These are phyloP conservation scores for Nymphalis polychloros DNA, from an alignment of 2,888 invertebrate genomes.

Conservation along the genomic window DNA sequence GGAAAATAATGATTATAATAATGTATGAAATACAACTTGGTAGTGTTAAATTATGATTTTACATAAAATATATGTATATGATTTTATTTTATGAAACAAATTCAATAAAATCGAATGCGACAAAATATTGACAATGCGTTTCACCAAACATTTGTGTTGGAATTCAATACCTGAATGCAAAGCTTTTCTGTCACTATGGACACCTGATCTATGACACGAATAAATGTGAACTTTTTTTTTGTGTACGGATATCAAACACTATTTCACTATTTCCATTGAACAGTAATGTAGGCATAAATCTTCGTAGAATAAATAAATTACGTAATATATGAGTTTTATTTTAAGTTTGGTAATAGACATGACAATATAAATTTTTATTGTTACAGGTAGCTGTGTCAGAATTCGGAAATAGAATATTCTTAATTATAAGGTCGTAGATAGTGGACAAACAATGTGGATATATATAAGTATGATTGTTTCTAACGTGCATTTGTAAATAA, in stretches of 20 bases:
- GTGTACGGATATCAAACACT: neutral
- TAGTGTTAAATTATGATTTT: no score
- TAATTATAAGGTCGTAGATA: slow-evolving; percentile 31
- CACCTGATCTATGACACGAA: neutral
- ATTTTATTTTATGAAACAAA: neutral
- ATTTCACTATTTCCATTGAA: neutral
- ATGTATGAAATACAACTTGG: no score
- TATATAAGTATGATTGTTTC: slow-evolving; percentile 29
- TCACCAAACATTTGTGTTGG: neutral
- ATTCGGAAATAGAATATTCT: slow-evolving; percentile 47
- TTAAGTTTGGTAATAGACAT: neutral
- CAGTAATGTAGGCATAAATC: neutral
- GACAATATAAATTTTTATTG: slow-evolving; percentile 28
- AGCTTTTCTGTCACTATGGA: neutral
- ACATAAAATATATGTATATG: no score
- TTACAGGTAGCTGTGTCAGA: slow-evolving; percentile 65
- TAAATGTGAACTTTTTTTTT: neutral
- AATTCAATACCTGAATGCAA: neutral
- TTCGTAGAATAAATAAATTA: neutral
- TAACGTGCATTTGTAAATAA: slow-evolving; percentile 27
- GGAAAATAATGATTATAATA: no score
- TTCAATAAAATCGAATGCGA: neutral
- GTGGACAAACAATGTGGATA: slow-evolving; percentile 29
- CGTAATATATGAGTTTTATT: neutral
- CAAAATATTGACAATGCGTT: neutral